Conservation (phyloP, 2,113 vertebrate species). For the Daphoenositta chrysoptera region DNA sequence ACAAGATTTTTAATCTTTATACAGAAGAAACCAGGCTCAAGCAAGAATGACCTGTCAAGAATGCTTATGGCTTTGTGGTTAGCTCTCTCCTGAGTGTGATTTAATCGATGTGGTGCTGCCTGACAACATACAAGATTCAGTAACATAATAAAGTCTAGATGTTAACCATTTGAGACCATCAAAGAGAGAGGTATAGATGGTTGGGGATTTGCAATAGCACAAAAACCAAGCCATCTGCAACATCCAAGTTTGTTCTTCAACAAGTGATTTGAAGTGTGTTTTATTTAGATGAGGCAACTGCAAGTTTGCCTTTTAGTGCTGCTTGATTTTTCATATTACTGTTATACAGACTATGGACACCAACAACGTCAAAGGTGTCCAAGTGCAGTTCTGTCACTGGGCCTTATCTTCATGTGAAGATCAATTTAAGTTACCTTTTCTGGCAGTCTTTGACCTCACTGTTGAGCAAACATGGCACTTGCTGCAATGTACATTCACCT, state of each 20-base stretch:
- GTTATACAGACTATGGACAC: not conserved
- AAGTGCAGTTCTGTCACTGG: not conserved
- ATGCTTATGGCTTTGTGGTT: slow-evolving; percentile 61
- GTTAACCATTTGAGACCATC: slow-evolving; percentile 12
- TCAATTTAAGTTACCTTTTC: not conserved
- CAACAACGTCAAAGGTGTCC: not conserved
- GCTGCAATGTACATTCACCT: not conserved
- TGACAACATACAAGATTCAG: slow-evolving; percentile 42
- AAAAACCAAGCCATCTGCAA: not conserved
- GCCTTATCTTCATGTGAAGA: not conserved
- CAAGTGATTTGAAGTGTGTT: not conserved
- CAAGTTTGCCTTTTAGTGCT: not conserved
- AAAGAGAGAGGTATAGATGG: not conserved
- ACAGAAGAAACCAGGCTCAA: slow-evolving; percentile 43
- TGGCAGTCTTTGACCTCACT: not conserved
- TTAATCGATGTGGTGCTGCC: slow-evolving; percentile 48
- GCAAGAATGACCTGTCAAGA: slow-evolving; percentile 66
- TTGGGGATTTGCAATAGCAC: not conserved
- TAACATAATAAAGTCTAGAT: slow-evolving; percentile 28
- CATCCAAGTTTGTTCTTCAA: not conserved
- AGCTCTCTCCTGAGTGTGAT: slow-evolving; percentile 54
- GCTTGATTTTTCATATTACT: not conserved
- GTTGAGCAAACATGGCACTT: not conserved
- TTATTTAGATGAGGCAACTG: not conserved
- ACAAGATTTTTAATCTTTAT: slow-evolving; percentile 68